A percentile compares a stretch with the other conserved stretches of the same genome.
Evolutionary conservation across 2,113 vertebrate genomes (phyloP).

Genomic region (Phrynosoma blainvillii): DNA sequence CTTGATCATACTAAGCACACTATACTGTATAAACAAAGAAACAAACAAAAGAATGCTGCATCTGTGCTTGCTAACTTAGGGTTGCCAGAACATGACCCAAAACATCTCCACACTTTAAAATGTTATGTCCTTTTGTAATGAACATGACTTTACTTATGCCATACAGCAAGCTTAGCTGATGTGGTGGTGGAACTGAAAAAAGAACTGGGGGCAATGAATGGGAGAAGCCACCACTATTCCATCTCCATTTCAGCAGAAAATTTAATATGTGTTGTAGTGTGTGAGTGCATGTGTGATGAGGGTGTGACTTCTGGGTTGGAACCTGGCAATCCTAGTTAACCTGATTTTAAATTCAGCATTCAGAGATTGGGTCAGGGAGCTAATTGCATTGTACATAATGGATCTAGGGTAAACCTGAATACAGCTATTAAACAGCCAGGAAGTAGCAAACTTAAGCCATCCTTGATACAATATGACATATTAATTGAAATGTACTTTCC

Average conservation of each 20-base stretch:
- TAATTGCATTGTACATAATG: slow-evolving; percentile 49
- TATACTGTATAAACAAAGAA: neutral
- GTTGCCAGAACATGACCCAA: neutral
- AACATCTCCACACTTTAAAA: neutral
- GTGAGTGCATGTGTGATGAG: neutral
- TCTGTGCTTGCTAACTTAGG: neutral
- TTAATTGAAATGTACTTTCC: slow-evolving; percentile 90
- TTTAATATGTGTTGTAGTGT: neutral
- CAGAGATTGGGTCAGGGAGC: slow-evolving; percentile 43
- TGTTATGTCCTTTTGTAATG: neutral
- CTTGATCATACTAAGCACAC: neutral
- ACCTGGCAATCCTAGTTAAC: slow-evolving; percentile 42
- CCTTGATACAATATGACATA: slow-evolving; percentile 79
- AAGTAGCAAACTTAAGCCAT: slow-evolving; percentile 59
- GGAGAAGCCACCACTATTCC: neutral
- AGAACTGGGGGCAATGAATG: neutral
- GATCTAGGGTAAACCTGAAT: slow-evolving; percentile 54
- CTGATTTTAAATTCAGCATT: slow-evolving; percentile 54
- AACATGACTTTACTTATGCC: neutral
- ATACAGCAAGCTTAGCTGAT: neutral
- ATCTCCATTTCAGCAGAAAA: neutral
- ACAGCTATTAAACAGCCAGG: slow-evolving; percentile 49
- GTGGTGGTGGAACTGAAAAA: neutral
- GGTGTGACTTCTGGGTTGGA: neutral
- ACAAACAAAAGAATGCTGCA: neutral